These are phyloP conservation scores for Cairina moschata DNA, from an alignment of 2,113 vertebrate genomes.

Conservation along the genomic window DNA sequence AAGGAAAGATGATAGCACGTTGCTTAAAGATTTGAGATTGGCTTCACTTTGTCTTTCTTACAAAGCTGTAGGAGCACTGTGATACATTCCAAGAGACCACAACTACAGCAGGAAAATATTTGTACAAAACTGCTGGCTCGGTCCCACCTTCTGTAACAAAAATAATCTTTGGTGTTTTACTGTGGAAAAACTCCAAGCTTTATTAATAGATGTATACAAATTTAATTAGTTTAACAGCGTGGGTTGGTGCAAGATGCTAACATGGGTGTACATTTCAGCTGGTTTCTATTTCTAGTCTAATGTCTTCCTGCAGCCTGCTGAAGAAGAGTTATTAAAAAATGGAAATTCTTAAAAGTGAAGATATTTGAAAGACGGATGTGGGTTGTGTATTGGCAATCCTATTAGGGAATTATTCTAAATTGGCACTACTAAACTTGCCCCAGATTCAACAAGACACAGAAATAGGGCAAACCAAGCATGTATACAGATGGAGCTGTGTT, in stretches of 20 bases:
- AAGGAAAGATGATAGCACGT: not conserved
- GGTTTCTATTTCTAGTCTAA: not conserved
- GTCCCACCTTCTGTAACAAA: not conserved
- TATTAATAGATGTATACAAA: not conserved
- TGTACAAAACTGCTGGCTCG: not conserved
- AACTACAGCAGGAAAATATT: not conserved
- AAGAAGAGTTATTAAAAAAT: not conserved
- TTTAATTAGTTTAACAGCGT: not conserved
- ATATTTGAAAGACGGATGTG: not conserved
- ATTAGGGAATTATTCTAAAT: not conserved
- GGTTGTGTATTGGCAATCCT: not conserved
- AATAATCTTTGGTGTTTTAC: not conserved
- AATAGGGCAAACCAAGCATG: not conserved
- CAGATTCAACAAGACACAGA: not conserved
- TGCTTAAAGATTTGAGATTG: not conserved
- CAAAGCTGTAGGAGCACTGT: not conserved
- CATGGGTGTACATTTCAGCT: not conserved
- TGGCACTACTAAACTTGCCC: conserved; percentile 28
- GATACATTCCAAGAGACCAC: not conserved
- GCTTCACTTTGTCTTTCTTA: not conserved
- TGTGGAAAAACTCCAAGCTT: not conserved
- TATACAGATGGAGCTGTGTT: not conserved
- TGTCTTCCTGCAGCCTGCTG: not conserved
- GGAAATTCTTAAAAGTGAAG: not conserved
- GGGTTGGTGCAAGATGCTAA: not conserved